Base-by-base conservation (phyloP, 2,797 vertebrate species). In the Todus mexicanus region DNA sequence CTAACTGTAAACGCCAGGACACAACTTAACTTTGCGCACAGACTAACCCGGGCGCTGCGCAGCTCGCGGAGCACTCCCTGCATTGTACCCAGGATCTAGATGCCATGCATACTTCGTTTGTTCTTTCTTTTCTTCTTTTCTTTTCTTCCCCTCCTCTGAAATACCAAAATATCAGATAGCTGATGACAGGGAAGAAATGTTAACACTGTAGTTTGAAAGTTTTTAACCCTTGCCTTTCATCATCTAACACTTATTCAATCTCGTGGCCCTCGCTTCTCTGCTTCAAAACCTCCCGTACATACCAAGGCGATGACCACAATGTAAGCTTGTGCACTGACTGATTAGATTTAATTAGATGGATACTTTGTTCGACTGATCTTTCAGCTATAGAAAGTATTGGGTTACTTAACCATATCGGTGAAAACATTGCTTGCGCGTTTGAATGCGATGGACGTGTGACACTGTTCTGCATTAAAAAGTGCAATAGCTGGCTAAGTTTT, bases 311-410 rank as follows among this genome's bases (percentile, higher is more conserved):
- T 96, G 96, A 96, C 92, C 96, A 92, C 95, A 96, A 92, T 80
- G 89, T 96, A 53, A 95, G 95, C 93, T 87, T 95, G 94, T 95
- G 94, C 94, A 92, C 87, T 93, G 95, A 95, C 96, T 96, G 95
- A 96, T 96, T 95, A 96, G 90, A 95, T 96, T 95, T 96, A 96
- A 96, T 95, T 96, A 96, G 95, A 95, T 92, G 95, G 89, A 96
- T 93, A 96, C 95, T 96, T 96, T 96, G 96, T 95, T 96, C 76
- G 16, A 91, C 92, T 95, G 92, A 95, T 96, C 94, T 96, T 95
- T 94, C 92, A 93, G 93, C 94, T 95, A 89, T 96, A 96, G 93
- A 94, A 77, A 95, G 95, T 77, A 94, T 93, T 94, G 93, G 89
- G 84, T 94, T 95, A 95, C 96, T 95, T 95, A 96, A 92, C 87